Evolutionary conservation across 2,113 vertebrate species (phyloP), one percentile per base, ranked within the genome.

Genomic region (Psammodynastes pulverulentus): DNA sequence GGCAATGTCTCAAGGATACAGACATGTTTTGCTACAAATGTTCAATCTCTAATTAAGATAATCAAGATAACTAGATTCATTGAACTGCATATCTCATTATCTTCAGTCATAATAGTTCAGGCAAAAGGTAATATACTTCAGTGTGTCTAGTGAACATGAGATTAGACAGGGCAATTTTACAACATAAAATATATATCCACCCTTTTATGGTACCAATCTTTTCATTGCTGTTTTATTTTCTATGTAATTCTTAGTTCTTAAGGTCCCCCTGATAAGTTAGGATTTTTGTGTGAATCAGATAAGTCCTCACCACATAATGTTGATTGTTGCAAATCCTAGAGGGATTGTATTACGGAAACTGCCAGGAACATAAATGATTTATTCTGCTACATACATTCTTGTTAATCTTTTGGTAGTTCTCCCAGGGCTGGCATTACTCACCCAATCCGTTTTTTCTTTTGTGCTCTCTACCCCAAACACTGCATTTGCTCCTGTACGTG

Each of bases 281-380:
- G 19, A 17, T 34, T 72, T 72, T 72, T 34, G n/a, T 72, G 5
- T 4, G n/a, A 79, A 43, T 79, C 34, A 9, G 34, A 79, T 79
- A 43, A 79, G 7, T 79, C 34, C 72, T 79, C 15, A 9, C 34
- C 34, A 43, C 67, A 19, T 19, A 21, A 21, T 79, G 29, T 72
- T 72, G 29, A n/a, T 79, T 9, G 72, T 43, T 79, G 34, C 34
- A 79, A 79, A 43, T 79, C 72, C 72, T 43, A 43, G 19, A 79
- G 34, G 17, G 72, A 39, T 79, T 43, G 72, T 21, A 39, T 79
- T 79, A 23, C 72, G 17, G 72, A 43, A 91, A 56, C 90, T 86
- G 49, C 15, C 26, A 86, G 56, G 67, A 89, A 89, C 72, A 86
- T 56, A 93, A 93, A 51, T 72, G 52, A 49, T 53, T 93, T 91